A percentile compares a stretch with the other conserved stretches of the same genome.
These are phyloP conservation scores for Rhea pennata DNA, from an alignment of 2,113 vertebrate species.

Conservation along the genomic window DNA sequence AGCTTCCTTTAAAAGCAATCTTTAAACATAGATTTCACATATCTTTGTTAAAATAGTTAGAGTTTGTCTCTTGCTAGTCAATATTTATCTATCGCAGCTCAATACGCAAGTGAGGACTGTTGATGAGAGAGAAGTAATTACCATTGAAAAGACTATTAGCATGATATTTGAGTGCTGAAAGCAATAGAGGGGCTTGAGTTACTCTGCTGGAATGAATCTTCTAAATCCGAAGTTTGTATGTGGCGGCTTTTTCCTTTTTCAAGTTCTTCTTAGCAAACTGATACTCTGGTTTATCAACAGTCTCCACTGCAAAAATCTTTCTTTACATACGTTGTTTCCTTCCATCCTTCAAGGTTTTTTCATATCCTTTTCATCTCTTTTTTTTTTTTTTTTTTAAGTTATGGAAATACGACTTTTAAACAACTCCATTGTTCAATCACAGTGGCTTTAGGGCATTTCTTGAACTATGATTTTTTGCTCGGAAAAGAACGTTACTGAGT, in stretches of 20 bases:
- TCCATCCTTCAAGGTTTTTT: neutral
- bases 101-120: neutral
- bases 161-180: neutral
- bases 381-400: neutral
- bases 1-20: neutral
- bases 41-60: neutral
- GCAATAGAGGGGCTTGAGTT: neutral
- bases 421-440: neutral
- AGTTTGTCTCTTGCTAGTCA: neutral
- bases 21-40: slow-evolving; percentile 4
- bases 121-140: neutral
- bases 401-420: neutral
- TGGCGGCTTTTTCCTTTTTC: neutral
- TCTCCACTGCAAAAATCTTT: neutral
- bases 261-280: neutral
- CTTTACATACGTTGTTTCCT: neutral
- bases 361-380: neutral
- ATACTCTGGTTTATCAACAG: neutral
- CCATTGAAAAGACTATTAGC: neutral
- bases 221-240: neutral
- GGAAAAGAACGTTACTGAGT: neutral
- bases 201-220: neutral
- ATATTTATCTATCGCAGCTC: neutral
- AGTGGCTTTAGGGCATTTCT: neutral
- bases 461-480: neutral